Conservation (phyloP, 2,113 vertebrate genomes). For the Emydura subglobosa region DNA sequence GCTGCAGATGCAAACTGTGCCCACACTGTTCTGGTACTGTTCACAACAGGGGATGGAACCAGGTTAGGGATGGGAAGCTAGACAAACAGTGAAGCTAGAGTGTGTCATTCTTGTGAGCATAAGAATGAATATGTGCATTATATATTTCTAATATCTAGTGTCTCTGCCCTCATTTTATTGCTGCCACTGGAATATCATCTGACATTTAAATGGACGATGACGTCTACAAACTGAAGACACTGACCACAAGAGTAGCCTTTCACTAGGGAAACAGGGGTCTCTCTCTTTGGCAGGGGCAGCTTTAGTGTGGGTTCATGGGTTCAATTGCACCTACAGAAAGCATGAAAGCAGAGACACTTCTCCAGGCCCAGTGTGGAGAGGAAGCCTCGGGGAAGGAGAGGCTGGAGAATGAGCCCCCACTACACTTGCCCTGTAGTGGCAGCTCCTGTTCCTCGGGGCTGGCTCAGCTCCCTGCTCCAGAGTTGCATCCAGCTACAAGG, state of each 20-base stretch:
- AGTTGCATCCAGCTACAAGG: too few relatives aligned
- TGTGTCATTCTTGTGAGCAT: accelerated
- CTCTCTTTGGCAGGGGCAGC: background rate
- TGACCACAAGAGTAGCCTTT: background rate
- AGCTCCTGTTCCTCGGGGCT: too few relatives aligned
- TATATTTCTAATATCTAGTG: background rate
- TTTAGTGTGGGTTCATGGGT: background rate
- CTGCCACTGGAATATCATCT: background rate
- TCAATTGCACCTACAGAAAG: background rate
- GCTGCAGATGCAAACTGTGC: background rate
- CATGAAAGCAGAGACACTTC: background rate
- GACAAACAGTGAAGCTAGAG: background rate
- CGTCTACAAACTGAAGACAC: background rate
- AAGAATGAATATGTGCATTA: background rate
- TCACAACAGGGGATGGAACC: background rate
- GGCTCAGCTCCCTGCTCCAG: too few relatives aligned
- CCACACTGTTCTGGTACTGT: background rate
- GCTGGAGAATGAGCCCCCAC: too few relatives aligned
- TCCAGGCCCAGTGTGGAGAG: too few relatives aligned
- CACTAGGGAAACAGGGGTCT: background rate
- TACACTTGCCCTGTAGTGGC: too few relatives aligned
- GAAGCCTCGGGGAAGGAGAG: too few relatives aligned
- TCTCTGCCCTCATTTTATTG: background rate
- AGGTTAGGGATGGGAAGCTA: background rate
- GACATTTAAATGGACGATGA: accelerated